A percentile compares a stretch with the other conserved stretches of the same genome.
These are phyloP conservation scores for Emydocephalus ijimae DNA, from an alignment of 2,113 vertebrate species.

Conservation along the genomic window DNA sequence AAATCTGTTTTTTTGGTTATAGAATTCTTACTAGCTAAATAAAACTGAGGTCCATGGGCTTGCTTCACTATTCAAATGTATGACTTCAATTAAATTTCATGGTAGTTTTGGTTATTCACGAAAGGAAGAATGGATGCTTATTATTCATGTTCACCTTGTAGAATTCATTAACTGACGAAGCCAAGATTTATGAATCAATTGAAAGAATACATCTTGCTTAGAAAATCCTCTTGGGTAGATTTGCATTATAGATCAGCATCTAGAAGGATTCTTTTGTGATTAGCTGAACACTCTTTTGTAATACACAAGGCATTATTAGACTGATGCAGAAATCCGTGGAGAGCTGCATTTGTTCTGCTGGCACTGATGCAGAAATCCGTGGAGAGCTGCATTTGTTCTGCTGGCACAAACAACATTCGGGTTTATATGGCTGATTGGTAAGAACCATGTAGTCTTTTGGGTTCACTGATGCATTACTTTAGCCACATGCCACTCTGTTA, in stretches of 20 bases:
- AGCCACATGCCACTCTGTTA: too few species aligned
- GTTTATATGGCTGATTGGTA: not conserved
- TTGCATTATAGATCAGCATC: not conserved
- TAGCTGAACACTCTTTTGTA: not conserved
- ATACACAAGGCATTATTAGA: not conserved
- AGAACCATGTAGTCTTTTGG: not conserved
- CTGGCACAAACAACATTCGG: not conserved
- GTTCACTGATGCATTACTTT: not conserved
- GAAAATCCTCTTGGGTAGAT: not conserved
- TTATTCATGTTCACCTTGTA: not conserved
- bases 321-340: not conserved
- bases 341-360: not conserved
- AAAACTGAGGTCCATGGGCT: not conserved
- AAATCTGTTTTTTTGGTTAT: not conserved
- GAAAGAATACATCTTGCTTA: not conserved
- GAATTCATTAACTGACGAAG: not conserved
- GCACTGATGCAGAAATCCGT: too few species aligned
- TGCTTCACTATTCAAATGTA: not conserved
- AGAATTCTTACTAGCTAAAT: not conserved
- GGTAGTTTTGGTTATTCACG: not conserved
- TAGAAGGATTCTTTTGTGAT: not conserved
- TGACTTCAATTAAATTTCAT: conserved; percentile 1
- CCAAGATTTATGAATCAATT: not conserved
- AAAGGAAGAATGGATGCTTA: not conserved
- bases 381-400: not conserved